Conservation (phyloP, 2,888 invertebrate genomes). For the Hesperia comma region DNA sequence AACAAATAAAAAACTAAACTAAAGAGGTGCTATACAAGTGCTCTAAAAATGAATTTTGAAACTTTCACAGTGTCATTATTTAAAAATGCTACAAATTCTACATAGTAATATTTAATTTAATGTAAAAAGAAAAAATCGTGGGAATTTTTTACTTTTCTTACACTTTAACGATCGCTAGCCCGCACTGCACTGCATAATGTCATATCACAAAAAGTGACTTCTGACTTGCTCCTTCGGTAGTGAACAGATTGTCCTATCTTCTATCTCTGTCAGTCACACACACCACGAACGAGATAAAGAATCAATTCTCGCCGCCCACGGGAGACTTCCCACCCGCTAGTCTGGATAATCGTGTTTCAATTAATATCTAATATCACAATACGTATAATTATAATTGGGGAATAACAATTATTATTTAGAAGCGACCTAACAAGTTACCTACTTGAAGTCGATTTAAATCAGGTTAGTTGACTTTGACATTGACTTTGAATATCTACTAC, state of each 20-base stretch:
- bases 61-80: too few relatives aligned
- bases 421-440: not conserved
- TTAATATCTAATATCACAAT: constrained; percentile 56
- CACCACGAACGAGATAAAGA: constrained; percentile 50
- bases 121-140: too few relatives aligned
- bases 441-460: not conserved
- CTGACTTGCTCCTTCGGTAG: constrained; percentile 43
- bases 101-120: too few relatives aligned
- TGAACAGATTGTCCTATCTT: constrained; percentile 42
- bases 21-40: too few relatives aligned
- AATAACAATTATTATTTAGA: constrained; percentile 5
- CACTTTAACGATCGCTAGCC: constrained; percentile 22
- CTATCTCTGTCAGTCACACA: constrained; percentile 48
- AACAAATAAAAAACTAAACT: too few relatives aligned
- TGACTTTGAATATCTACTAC: too few relatives aligned
- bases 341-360: constrained; percentile 69
- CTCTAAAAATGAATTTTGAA: too few relatives aligned
- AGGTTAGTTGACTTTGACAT: too few relatives aligned
- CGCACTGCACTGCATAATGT: constrained; percentile 4
- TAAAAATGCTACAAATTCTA: too few relatives aligned
- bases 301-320: constrained; percentile 62
- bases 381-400: constrained; percentile 20
- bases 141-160: not conserved
- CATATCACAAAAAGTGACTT: constrained; percentile 28
- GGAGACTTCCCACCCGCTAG: constrained; percentile 59